A percentile compares a stretch with the other conserved stretches of the same genome.
These are phyloP conservation scores for Synergus gifuensis DNA, from an alignment of 2,888 invertebrate genomes.

Conservation along the genomic window DNA sequence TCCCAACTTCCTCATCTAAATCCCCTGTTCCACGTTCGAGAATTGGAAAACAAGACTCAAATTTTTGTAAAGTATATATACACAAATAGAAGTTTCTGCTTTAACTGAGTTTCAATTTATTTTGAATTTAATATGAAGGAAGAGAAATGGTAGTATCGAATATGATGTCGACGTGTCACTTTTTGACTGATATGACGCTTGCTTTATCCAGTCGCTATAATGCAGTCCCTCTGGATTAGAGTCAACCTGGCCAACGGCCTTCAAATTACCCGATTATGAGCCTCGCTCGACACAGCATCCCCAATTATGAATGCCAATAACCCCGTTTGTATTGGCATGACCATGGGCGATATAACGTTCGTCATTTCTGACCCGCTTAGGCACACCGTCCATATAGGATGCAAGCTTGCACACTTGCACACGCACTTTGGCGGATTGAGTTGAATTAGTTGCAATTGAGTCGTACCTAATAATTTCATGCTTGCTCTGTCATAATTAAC, in stretches of 20 bases:
- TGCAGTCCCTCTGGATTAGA: slow-evolving; percentile 32
- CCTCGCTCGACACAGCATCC: slow-evolving; percentile 16
- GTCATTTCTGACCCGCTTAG: slow-evolving; percentile 33
- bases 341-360: slow-evolving; percentile 18
- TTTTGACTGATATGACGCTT: slow-evolving; percentile 13
- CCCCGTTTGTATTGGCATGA: slow-evolving; percentile 11
- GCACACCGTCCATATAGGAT: slow-evolving; percentile 8
- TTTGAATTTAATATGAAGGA: neutral
- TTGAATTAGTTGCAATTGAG: slow-evolving; percentile 16
- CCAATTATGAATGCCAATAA: slow-evolving; percentile 37
- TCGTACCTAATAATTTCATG: slow-evolving; percentile 8
- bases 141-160: neutral
- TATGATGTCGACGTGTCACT: neutral
- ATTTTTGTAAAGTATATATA: too few species aligned
- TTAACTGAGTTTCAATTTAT: neutral
- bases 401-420: neutral
- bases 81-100: neutral
- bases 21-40: too few species aligned
- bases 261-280: slow-evolving; percentile 34
- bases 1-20: too few species aligned
- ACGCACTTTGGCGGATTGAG: neutral
- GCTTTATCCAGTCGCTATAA: slow-evolving; percentile 23
- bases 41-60: too few species aligned
- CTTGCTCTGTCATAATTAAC: neutral
- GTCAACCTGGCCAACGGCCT: slow-evolving; percentile 12